Percentiles rank a stretch among this genome's conserved stretches.
Conservation (phyloP, 2,888 invertebrate genomes). For the Yponomeuta evonymella region DNA sequence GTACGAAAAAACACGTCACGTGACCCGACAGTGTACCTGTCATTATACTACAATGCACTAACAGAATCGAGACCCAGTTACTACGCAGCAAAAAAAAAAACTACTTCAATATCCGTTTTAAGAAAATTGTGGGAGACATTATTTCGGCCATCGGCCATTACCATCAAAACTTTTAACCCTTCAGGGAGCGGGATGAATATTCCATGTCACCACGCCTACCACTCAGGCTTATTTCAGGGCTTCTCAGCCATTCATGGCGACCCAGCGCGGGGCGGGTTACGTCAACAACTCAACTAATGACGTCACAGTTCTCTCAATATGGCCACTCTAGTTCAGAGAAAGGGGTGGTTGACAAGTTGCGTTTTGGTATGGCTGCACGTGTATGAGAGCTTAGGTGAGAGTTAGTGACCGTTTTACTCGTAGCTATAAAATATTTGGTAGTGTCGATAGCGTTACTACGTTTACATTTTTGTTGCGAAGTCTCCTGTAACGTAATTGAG, state of each 20-base stretch:
- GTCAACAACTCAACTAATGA: constrained; percentile 65
- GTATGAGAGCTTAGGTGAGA: not conserved
- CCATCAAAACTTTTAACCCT: constrained; percentile 6
- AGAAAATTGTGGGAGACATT: not conserved
- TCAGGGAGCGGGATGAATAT: not conserved
- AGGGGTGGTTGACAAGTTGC: not conserved
- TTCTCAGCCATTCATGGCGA: constrained; percentile 44
- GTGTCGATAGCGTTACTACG: too few species aligned
- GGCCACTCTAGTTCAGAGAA: constrained; percentile 39
- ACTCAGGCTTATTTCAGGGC: constrained; percentile 2
- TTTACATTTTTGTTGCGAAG: too few species aligned
- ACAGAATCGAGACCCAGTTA: too few species aligned
- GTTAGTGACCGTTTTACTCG: not conserved
- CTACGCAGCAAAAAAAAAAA: too few species aligned
- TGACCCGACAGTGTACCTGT: too few species aligned
- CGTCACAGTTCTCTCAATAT: constrained; percentile 64
- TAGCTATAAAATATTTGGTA: too few species aligned
- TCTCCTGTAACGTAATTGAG: too few species aligned
- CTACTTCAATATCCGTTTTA: too few species aligned
- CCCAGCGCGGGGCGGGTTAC: constrained; percentile 57
- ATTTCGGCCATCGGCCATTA: constrained; percentile 7
- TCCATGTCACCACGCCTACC: constrained; percentile 16
- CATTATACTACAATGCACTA: too few species aligned
- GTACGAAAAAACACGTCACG: too few species aligned
- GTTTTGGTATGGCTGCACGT: not conserved